A percentile compares a stretch with the other conserved stretches of the same genome.
phyloP scores from a whole-genome alignment of 2,113 vertebrate species.

The Neolamprologus ventralis region DNA sequence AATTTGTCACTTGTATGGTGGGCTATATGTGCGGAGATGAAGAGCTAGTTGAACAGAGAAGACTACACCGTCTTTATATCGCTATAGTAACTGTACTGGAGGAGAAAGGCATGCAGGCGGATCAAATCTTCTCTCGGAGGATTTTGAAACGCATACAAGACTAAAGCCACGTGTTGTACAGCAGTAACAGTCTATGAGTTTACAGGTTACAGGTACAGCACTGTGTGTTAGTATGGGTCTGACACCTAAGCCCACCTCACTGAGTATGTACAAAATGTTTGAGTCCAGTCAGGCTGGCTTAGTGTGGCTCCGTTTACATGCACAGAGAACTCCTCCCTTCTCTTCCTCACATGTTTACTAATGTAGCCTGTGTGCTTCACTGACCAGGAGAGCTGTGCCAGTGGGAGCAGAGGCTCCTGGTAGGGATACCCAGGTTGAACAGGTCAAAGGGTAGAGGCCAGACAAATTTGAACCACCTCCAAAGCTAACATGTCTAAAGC shows the following conservation, averaged over 20 bases:
- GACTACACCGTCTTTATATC: not conserved
- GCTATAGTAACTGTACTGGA: not conserved
- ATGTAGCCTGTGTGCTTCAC: not conserved
- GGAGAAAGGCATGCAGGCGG: constrained; percentile 31
- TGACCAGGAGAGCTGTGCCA: not conserved
- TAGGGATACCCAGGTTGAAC: not conserved
- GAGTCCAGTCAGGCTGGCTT: not conserved
- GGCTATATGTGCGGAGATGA: not conserved
- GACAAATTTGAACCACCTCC: not conserved
- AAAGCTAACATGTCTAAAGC: not conserved
- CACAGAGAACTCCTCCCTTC: constrained; percentile 17
- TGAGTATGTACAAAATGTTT: constrained; percentile 19
- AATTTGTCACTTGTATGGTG: not conserved
- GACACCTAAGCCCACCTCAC: not conserved
- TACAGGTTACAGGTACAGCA: constrained; percentile 14
- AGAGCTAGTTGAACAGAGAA: not conserved
- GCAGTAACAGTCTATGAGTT: constrained; percentile 35
- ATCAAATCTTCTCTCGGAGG: constrained; percentile 3
- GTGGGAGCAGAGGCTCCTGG: not conserved
- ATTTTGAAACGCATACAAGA: constrained; percentile 17
- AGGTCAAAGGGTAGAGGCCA: not conserved
- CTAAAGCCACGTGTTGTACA: constrained; percentile 16
- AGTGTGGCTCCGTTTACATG: constrained; percentile 32
- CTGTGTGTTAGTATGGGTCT: constrained; percentile 14
- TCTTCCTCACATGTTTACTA: not conserved